phyloP scores from a whole-genome alignment of 2,797 vertebrate species.

The Loriculus beryllinus region DNA sequence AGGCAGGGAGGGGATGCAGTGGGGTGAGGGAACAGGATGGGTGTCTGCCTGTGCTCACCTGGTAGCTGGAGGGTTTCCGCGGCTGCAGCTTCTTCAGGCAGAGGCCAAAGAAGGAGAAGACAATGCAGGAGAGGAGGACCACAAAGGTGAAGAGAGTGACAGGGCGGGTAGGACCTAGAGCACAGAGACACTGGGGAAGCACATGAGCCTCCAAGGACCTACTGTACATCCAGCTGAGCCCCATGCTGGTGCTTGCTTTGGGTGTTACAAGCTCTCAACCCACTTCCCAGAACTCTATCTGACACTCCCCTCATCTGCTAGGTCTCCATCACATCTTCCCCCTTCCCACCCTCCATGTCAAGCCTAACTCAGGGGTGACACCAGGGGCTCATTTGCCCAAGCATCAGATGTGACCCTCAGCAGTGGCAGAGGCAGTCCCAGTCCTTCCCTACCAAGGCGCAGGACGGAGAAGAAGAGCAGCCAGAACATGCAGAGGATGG shows the following conservation, averaged over 20 bases:
- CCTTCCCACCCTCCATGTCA: not conserved
- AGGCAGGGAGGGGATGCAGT: not conserved
- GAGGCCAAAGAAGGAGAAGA: slow-evolving; percentile 82
- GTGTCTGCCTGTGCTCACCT: slow-evolving; percentile 73
- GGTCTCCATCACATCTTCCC: not conserved
- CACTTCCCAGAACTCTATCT: not conserved
- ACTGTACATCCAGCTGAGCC: not conserved
- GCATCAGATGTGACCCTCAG: not conserved
- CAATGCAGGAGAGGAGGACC: slow-evolving; percentile 81
- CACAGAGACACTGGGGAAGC: slow-evolving; percentile 41
- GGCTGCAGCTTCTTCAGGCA: slow-evolving; percentile 86
- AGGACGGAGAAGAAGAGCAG: slow-evolving; percentile 96
- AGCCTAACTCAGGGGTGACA: not conserved
- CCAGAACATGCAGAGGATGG: slow-evolving; percentile 95
- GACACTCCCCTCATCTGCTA: not conserved
- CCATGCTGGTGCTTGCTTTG: not conserved
- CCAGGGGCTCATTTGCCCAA: accelerated
- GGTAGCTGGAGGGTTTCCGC: slow-evolving; percentile 82
- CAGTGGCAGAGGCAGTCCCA: not conserved
- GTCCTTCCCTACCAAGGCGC: slow-evolving; percentile 81
- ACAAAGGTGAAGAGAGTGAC: slow-evolving; percentile 90
- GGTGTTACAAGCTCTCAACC: not conserved
- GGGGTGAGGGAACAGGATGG: not conserved
- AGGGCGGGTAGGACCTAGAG: slow-evolving; percentile 82
- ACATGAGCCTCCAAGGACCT: not conserved